A percentile compares a stretch with the other conserved stretches of the same genome.
Conservation (phyloP, 1,140 invertebrate species). For the Drosophila virilis region DNA sequence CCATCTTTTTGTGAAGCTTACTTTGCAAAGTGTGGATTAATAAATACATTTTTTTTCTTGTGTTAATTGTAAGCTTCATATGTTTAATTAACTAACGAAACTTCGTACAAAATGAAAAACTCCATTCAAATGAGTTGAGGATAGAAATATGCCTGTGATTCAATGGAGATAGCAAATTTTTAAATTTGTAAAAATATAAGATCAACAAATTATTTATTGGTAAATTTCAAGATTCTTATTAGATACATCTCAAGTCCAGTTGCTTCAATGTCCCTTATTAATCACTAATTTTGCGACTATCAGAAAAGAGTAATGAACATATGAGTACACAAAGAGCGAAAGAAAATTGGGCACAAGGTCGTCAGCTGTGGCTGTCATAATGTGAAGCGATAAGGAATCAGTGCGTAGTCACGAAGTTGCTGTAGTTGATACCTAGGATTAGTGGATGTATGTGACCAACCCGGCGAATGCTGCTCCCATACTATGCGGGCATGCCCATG, state of each 20-base stretch:
- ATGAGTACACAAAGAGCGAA: constrained; percentile 4
- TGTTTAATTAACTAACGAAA: no score
- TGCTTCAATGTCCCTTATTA: background rate
- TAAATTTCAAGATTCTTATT: no score
- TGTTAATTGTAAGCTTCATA: no score
- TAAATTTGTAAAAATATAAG: no score
- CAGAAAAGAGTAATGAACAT: background rate
- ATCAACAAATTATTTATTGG: no score
- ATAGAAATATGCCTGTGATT: no score
- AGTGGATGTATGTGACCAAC: constrained; percentile 8
- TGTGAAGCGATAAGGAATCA: constrained; percentile 26
- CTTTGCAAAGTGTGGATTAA: background rate
- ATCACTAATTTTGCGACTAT: constrained; percentile 3
- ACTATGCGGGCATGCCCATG: background rate
- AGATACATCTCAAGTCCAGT: no score
- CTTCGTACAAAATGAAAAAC: no score
- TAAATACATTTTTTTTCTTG: no score
- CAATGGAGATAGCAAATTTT: no score
- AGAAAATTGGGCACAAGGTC: constrained; percentile 36
- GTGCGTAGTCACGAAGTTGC: background rate
- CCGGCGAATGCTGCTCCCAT: background rate
- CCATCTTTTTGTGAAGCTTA: background rate
- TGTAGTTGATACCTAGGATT: constrained; percentile 14
- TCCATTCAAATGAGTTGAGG: no score
- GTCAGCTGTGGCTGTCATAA: constrained; percentile 1